phyloP scores from a whole-genome alignment of 1,140 invertebrate species.

The Brachionus rubens region DNA sequence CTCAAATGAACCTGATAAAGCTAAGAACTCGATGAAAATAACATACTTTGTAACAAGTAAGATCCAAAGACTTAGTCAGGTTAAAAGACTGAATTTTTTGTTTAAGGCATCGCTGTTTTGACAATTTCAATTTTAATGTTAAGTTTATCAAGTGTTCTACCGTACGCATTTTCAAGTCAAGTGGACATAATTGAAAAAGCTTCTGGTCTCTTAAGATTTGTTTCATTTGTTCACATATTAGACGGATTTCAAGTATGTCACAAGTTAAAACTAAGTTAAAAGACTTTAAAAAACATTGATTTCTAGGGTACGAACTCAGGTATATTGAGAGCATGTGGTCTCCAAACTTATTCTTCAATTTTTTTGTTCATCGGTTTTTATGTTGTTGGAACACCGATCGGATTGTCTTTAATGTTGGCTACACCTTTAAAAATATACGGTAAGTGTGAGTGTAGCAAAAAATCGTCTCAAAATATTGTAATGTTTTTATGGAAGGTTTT shows the following conservation, averaged over 20 bases:
- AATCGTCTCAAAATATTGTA: too few species aligned
- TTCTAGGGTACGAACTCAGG: not conserved
- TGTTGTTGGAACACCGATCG: slow-evolving; percentile 27
- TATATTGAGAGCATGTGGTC: slow-evolving; percentile 29
- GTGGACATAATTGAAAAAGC: slow-evolving; percentile 1
- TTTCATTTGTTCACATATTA: not conserved
- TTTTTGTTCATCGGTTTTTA: slow-evolving; percentile 43
- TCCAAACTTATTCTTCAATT: slow-evolving; percentile 4
- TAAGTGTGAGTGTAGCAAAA: too few species aligned
- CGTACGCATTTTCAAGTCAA: not conserved
- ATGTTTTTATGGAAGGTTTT: too few species aligned
- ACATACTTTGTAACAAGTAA: slow-evolving; percentile 1
- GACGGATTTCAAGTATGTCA: slow-evolving; percentile 44
- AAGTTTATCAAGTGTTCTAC: slow-evolving; percentile 3
- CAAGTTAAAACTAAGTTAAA: not conserved
- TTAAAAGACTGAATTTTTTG: not conserved
- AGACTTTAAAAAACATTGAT: not conserved
- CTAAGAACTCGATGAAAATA: not conserved
- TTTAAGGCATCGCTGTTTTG: not conserved
- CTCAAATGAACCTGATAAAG: not conserved
- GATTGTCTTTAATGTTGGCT: slow-evolving; percentile 9
- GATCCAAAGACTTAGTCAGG: not conserved
- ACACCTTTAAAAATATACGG: slow-evolving; percentile 33
- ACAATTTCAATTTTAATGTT: not conserved
- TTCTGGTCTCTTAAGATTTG: slow-evolving; percentile 29